Conservation (phyloP, 1,140 invertebrate genomes). For the Trichonephila clavipes region DNA sequence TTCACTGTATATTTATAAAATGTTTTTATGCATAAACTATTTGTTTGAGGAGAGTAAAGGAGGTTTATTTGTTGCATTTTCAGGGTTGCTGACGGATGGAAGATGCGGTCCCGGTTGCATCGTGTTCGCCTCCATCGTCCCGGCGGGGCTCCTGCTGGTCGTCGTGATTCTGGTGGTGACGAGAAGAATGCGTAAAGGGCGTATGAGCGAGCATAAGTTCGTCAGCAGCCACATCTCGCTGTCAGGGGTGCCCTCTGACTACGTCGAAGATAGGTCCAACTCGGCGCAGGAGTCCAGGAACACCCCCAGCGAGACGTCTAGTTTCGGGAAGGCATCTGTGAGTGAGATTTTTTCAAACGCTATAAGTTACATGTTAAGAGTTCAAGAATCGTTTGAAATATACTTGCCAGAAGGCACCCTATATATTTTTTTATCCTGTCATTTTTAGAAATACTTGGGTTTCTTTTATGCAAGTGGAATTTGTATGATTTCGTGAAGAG, state of each 20-base stretch:
- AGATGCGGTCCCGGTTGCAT: constrained; percentile 80
- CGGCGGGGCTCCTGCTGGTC: constrained; percentile 67
- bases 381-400: no score
- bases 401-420: no score
- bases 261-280: constrained; percentile 78
- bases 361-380: no score
- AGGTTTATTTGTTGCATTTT: constrained; percentile 65
- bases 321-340: constrained; percentile 52
- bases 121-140: constrained; percentile 74
- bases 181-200: constrained; percentile 58
- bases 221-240: constrained; percentile 79
- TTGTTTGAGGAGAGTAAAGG: no score
- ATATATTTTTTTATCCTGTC: no score
- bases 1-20: no score
- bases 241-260: constrained; percentile 81
- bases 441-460: no score
- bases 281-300: constrained; percentile 63
- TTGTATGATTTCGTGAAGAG: no score
- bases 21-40: no score
- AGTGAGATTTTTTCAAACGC: not conserved
- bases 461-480: no score
- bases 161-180: constrained; percentile 72
- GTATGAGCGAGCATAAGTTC: constrained; percentile 78
- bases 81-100: constrained; percentile 79
- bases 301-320: constrained; percentile 48